phyloP scores from a whole-genome alignment of 1,140 invertebrate species.

The Steinernema khuongi region DNA sequence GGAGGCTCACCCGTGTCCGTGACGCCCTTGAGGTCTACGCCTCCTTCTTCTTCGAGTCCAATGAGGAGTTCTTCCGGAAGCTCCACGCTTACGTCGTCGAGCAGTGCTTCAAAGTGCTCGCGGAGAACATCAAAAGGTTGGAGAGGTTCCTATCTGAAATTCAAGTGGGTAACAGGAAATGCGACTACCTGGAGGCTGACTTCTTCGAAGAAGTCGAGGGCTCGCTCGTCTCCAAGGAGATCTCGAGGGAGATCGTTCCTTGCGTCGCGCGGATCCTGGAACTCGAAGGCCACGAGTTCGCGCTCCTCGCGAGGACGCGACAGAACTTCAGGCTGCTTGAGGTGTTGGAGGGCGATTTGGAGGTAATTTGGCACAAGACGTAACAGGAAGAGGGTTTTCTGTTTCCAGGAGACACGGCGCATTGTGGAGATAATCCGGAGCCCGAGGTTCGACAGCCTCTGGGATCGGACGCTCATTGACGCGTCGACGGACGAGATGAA shows the following conservation, averaged over 20 bases:
- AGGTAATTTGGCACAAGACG: not conserved
- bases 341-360: not conserved
- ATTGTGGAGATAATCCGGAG: not conserved
- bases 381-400: not conserved
- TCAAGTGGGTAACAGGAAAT: not conserved
- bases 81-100: not conserved
- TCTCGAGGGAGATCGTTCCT: not conserved
- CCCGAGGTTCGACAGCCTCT: not conserved
- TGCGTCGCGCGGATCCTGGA: not conserved
- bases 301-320: not conserved
- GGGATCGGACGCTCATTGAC: not conserved
- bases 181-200: not conserved
- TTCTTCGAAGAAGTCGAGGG: not conserved
- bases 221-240: not conserved
- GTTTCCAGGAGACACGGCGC: not conserved
- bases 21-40: not conserved
- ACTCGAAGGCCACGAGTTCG: not conserved
- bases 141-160: not conserved
- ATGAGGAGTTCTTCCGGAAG: constrained; percentile 2
- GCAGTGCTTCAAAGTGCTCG: not conserved
- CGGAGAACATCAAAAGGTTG: not conserved
- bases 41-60: not conserved
- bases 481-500: not conserved
- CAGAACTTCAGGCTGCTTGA: not conserved
- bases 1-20: not conserved